phyloP scores from a whole-genome alignment of 2,888 invertebrate species.

The Teleogryllus oceanicus region DNA sequence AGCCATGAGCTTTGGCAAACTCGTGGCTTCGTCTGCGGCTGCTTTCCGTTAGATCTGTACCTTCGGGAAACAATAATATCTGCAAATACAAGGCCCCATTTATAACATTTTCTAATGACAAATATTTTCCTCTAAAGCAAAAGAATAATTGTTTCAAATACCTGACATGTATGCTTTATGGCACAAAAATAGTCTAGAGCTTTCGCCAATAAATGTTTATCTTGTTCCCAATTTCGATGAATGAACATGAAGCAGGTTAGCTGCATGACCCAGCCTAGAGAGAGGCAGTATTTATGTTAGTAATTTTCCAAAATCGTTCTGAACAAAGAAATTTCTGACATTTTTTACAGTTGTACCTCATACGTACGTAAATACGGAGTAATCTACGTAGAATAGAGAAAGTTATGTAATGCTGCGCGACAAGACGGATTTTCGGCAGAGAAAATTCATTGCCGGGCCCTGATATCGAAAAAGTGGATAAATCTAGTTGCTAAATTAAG shows the following conservation, averaged over 20 bases:
- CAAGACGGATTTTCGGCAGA: too few species aligned
- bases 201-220: conserved; percentile 62
- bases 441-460: too few species aligned
- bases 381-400: too few species aligned
- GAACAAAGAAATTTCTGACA: too few species aligned
- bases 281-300: background rate
- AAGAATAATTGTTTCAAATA: conserved; percentile 40
- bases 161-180: conserved; percentile 58
- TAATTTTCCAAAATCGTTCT: too few species aligned
- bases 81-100: conserved; percentile 46
- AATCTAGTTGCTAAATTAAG: too few species aligned
- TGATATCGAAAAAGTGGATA: too few species aligned
- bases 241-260: conserved; percentile 79
- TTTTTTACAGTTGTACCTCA: too few species aligned
- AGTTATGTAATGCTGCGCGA: too few species aligned
- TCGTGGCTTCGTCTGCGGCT: conserved; percentile 46
- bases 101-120: too few species aligned
- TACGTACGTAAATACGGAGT: too few species aligned
- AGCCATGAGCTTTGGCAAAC: conserved; percentile 48
- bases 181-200: conserved; percentile 70
- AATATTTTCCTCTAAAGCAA: too few species aligned
- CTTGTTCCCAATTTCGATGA: conserved; percentile 76
- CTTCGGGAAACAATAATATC: conserved; percentile 70
- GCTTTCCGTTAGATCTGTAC: conserved; percentile 52
- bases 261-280: conserved; percentile 82